Evolutionary conservation across 2,888 invertebrate genomes (phyloP), one percentile per base, ranked within the genome.

Genomic region (Limnephilus marmoratus): DNA sequence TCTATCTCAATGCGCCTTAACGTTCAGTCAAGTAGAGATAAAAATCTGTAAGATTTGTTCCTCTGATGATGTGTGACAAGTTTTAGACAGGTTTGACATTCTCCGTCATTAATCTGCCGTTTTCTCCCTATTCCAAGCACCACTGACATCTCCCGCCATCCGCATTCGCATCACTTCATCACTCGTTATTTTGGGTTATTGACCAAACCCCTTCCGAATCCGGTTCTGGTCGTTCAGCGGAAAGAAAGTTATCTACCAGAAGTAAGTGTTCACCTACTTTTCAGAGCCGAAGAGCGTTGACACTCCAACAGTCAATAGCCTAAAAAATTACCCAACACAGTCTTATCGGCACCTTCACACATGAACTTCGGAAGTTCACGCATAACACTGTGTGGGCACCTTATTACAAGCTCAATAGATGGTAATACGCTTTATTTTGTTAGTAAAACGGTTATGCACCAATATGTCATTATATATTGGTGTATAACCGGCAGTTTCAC

Each of bases 231-330:
- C 41, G 37, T 15, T 41, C 37, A n/a, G 1, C 37, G 37, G 83
- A 83, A 68, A 83, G 83, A 83, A 83, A 83, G 83, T 83, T 83
- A 37, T n/a, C 9, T 68, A n/a, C n/a, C 68, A n/a, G 68, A 24
- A 68, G 68, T 68, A 9, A 68, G 24, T 83, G 37, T 83, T 83
- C 83, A 83, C 83, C 83, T 41, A 83, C 83, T 83, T 83, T 83
- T 83, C 24, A 34, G 24, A 83, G 83, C 34, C 83, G 83, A 83
- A 41, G 83, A 41, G 37, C 83, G 37, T 83, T 83, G 83, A 83
- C 83, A 83, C 83, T 37, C 37, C 9, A 18, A 24, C 24, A 68
- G 68, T 68, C 68, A 68, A 68, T 68, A 68, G 68, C 68, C 68
- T 68, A 68, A 68, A 68, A 68, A 68, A 68, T 68, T 68, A 68